Base-by-base conservation (phyloP, 2,113 vertebrate genomes). In the Corythoichthys intestinalis region DNA sequence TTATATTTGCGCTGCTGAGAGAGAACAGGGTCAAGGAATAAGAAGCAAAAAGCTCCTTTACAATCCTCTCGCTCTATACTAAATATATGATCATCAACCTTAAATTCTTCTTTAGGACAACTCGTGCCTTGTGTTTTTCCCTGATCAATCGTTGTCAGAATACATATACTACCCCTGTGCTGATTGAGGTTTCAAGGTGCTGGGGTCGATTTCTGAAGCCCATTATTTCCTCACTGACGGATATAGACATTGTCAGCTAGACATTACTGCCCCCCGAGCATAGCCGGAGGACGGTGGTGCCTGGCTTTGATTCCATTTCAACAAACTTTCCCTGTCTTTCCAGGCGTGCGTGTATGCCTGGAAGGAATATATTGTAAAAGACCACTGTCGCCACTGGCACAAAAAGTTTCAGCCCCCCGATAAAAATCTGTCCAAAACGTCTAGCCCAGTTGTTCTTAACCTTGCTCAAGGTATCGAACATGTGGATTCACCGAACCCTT, bases 171-270 rank as follows among this genome's bases (percentile, higher is more conserved):
- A 59, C 70, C 75, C 63, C 63, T 71, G 6, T 59, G 72, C 70
- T 82, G 80, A 83, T 81, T 78, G 77, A 79, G 74, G 67, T 78
- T 86, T 86, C 61, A 68, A 83, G 70, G 81, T 56, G 7, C 67
- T 47, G 59, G 73, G 73, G 78, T 83, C 75, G 84, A 82, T 84
- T 80, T 85, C 72, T 77, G 74, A 82, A 85, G 78, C 81, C 82
- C 82, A 86, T 87, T 86, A 85, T 85, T 87, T 86, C 78, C 71
- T 74, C 73, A 74, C 71, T 86, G 87, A 85, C 52, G 66, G 78
- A 88, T 84, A 87, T 77, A 85, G 87, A 86, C 85, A 74, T 66
- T 85, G 89, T 83, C 84, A 85, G 84, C 72, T 37, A 82, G 81
- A 86, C 85, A 86, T 77, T 75, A 58, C 78, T 68, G 78, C 83